Evolutionary conservation across 1,140 invertebrate species (phyloP).

Genomic region (Megalonaias nervosa): DNA sequence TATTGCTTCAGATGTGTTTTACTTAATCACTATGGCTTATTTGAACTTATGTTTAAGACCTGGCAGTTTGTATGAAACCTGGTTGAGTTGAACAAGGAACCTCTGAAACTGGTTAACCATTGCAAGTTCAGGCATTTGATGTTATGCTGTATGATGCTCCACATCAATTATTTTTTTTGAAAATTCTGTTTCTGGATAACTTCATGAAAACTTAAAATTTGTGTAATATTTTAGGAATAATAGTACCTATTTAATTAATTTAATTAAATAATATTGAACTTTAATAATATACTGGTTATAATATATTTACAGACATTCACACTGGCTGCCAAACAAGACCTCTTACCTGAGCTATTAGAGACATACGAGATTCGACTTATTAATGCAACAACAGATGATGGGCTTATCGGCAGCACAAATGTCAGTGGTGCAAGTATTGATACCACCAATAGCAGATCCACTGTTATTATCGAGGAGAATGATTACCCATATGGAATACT

Average conservation of each 20-base stretch:
- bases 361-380: slow-evolving; percentile 54
- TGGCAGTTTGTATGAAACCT: no score
- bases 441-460: slow-evolving; percentile 15
- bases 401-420: slow-evolving; percentile 58
- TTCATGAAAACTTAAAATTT: no score
- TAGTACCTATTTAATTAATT: background rate
- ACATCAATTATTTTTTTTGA: no score
- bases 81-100: no score
- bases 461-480: slow-evolving; percentile 56
- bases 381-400: slow-evolving; percentile 53
- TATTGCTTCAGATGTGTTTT: no score
- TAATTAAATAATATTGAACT: background rate
- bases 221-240: background rate
- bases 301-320: slow-evolving; percentile 53
- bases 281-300: background rate
- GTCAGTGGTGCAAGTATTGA: slow-evolving; percentile 70
- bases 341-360: slow-evolving; percentile 60
- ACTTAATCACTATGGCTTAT: no score
- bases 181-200: no score
- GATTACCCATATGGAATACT: slow-evolving; percentile 66
- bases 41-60: no score
- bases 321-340: slow-evolving; percentile 57
- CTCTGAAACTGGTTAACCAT: no score
- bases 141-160: no score
- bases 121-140: no score